Evolutionary conservation across 2,113 vertebrate genomes (phyloP).

Genomic region (Engystomops pustulosus): DNA sequence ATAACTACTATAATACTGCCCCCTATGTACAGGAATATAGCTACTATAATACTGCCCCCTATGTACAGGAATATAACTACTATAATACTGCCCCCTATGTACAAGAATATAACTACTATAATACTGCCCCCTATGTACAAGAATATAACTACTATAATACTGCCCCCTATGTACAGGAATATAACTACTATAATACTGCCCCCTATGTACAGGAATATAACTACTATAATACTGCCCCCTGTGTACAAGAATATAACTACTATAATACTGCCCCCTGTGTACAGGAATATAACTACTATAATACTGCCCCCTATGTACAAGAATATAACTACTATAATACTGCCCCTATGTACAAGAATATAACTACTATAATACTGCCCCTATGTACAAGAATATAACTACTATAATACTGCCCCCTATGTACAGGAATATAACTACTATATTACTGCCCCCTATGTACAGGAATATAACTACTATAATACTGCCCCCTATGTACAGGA

Average conservation of each 20-base stretch:
- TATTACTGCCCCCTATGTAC: not conserved
- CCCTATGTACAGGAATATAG: slow-evolving; percentile 4
- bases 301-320: too few relatives aligned
- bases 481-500: not conserved
- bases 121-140: too few relatives aligned
- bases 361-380: not conserved
- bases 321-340: too few relatives aligned
- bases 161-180: too few relatives aligned
- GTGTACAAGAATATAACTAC: slow-evolving; percentile 3
- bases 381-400: slow-evolving; percentile 5
- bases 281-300: slow-evolving; percentile 1
- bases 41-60: not conserved
- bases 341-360: too few relatives aligned
- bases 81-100: not conserved
- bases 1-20: not conserved
- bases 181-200: not conserved
- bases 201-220: slow-evolving; percentile 6
- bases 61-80: slow-evolving; percentile 2
- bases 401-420: slow-evolving; percentile 1
- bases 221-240: slow-evolving; percentile 2
- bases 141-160: too few relatives aligned
- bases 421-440: not conserved
- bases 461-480: slow-evolving; percentile 2
- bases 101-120: too few relatives aligned
- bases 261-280: not conserved